phyloP scores from a whole-genome alignment of 1,140 invertebrate species.

The Zaprionus kolodkinae region DNA sequence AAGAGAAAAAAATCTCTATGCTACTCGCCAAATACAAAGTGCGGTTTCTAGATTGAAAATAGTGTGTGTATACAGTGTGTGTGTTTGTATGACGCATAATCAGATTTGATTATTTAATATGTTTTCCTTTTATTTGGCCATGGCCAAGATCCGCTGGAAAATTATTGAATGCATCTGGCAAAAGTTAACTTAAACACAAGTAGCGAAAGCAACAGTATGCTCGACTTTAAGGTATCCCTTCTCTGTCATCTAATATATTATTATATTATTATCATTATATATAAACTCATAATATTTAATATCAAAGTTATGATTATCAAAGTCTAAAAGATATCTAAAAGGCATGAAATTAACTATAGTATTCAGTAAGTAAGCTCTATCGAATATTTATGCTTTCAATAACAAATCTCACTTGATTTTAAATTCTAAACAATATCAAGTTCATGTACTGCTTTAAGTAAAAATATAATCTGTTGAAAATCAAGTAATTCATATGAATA shows the following conservation, averaged over 20 bases:
- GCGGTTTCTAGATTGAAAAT: constrained; percentile 76
- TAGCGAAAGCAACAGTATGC: too few relatives aligned
- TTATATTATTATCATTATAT: too few relatives aligned
- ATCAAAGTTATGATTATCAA: too few relatives aligned
- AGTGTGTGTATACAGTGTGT: constrained; percentile 19
- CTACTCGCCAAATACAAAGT: constrained; percentile 61
- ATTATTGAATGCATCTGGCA: constrained; percentile 48
- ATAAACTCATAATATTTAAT: too few relatives aligned
- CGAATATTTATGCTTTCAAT: too few relatives aligned
- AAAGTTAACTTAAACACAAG: neutral
- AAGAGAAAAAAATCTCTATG: constrained; percentile 9
- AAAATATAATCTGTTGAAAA: neutral
- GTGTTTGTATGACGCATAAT: constrained; percentile 64
- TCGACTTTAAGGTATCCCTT: too few relatives aligned
- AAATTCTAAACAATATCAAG: neutral
- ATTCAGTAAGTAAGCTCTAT: too few relatives aligned
- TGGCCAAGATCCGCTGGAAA: constrained; percentile 15
- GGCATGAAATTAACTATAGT: too few relatives aligned
- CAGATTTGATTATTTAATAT: constrained; percentile 73
- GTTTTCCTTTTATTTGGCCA: constrained; percentile 5
- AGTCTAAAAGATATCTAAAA: too few relatives aligned
- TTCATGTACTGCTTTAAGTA: neutral
- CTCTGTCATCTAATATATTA: too few relatives aligned
- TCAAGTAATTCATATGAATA: neutral
- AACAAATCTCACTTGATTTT: neutral